phyloP scores from a whole-genome alignment of 2,113 vertebrate species.

The Numida meleagris region DNA sequence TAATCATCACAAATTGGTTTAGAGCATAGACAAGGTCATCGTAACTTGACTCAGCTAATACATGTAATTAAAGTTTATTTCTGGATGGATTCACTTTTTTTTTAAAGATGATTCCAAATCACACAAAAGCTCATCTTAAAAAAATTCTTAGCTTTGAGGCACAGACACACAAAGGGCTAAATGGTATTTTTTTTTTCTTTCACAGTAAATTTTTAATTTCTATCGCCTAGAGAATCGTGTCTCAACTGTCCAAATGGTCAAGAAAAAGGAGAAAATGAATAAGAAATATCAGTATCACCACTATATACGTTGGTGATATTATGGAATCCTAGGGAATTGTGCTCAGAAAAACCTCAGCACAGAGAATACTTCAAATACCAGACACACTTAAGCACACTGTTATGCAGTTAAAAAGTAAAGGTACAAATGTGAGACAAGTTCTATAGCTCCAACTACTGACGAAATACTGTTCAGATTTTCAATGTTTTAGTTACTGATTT shows the following conservation, averaged over 20 bases:
- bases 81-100: background rate
- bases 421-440: background rate
- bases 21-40: conserved; percentile 1
- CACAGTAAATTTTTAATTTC: background rate
- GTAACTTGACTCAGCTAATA: background rate
- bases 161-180: background rate
- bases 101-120: background rate
- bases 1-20: conserved; percentile 29
- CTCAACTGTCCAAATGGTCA: background rate
- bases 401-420: background rate
- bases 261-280: background rate
- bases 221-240: background rate
- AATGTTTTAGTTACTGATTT: background rate
- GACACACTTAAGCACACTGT: background rate
- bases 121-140: background rate
- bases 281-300: background rate
- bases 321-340: background rate
- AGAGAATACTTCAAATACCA: background rate
- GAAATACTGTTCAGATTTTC: background rate
- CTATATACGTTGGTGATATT: background rate
- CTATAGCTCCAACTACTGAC: background rate
- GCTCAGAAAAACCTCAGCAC: background rate
- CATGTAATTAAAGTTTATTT: background rate
- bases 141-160: background rate
- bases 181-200: background rate